phyloP scores from a whole-genome alignment of 2,888 invertebrate species.

The Halocaridina rubra region DNA sequence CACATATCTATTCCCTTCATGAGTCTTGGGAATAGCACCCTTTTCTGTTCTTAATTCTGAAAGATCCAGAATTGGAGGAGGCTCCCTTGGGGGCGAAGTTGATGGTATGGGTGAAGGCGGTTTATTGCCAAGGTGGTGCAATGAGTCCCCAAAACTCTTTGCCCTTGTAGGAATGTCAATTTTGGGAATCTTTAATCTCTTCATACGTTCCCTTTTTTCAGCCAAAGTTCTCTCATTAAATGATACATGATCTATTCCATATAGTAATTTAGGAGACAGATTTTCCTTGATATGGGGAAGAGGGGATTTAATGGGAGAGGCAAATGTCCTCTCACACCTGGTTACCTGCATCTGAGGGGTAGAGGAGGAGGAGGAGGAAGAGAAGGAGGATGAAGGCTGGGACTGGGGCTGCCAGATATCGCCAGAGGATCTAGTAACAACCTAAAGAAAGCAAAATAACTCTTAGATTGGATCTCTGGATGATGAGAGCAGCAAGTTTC shows the following conservation, averaged over 20 bases:
- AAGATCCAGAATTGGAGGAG: no score
- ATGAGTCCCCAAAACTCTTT: neutral
- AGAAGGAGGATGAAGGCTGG: constrained; percentile 53
- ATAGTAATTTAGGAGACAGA: neutral
- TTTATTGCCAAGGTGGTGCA: neutral
- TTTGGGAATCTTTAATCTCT: neutral
- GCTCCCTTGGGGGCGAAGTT: neutral
- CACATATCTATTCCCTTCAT: neutral
- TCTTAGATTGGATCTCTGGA: constrained; percentile 49
- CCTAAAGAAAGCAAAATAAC: constrained; percentile 59
- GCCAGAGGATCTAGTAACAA: constrained; percentile 57
- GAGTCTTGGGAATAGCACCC: neutral
- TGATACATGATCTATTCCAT: neutral
- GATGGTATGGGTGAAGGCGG: no score
- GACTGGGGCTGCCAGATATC: constrained; percentile 56
- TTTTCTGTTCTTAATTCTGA: no score
- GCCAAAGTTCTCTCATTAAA: neutral
- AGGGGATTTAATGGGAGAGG: constrained; percentile 12
- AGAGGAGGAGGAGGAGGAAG: constrained; percentile 42
- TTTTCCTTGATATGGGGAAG: constrained; percentile 4
- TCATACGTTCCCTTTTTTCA: neutral
- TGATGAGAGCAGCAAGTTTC: constrained; percentile 26
- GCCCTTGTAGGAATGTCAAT: neutral
- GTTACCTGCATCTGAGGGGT: constrained; percentile 35
- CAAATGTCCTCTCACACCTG: constrained; percentile 1